Conservation (phyloP, 2,113 vertebrate genomes). For the Leptosomus discolor region DNA sequence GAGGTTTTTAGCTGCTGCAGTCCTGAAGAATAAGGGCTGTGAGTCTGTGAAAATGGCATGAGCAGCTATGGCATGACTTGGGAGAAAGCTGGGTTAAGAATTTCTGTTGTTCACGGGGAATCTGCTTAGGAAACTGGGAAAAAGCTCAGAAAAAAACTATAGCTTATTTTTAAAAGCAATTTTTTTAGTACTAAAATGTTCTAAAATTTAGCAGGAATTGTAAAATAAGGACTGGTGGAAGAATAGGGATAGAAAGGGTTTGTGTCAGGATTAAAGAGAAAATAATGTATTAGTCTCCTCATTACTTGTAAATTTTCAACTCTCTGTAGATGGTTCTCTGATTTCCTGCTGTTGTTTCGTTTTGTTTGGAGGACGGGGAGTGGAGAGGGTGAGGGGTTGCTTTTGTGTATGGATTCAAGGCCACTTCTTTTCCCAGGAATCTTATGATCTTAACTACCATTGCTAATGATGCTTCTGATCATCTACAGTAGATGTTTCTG, state of each 20-base stretch:
- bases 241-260: not conserved
- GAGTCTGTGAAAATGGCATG: not conserved
- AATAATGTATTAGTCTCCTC: not conserved
- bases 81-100: not conserved
- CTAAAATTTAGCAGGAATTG: not conserved
- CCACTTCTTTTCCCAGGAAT: not conserved
- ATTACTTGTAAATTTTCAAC: not conserved
- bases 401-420: not conserved
- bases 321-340: not conserved
- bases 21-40: not conserved
- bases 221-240: not conserved
- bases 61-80: not conserved
- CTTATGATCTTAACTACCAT: not conserved
- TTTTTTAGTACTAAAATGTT: not conserved
- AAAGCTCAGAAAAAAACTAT: not conserved
- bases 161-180: not conserved
- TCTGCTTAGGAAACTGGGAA: not conserved
- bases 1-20: not conserved
- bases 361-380: rapidly evolving
- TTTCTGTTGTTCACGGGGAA: not conserved
- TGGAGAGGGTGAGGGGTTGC: rapidly evolving
- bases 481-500: not conserved
- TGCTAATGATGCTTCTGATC: not conserved
- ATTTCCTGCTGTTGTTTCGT: not conserved
- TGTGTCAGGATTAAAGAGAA: not conserved